A percentile compares a stretch with the other conserved stretches of the same genome.
Evolutionary conservation across 2,113 vertebrate species (phyloP).

Genomic region (Sapayoa aenigma): DNA sequence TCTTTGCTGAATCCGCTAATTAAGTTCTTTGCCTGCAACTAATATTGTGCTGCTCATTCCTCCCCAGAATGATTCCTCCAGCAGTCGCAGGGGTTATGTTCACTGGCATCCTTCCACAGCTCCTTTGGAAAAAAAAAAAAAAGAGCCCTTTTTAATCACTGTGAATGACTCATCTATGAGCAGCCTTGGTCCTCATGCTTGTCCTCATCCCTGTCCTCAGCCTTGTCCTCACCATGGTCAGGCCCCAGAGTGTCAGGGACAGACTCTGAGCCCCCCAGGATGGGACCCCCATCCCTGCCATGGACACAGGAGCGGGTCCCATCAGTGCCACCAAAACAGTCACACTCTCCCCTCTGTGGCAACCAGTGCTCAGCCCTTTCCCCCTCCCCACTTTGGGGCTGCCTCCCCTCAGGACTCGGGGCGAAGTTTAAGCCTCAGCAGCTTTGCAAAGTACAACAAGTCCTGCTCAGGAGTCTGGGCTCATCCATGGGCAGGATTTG

Average conservation of each 20-base stretch:
- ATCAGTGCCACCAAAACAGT: neutral
- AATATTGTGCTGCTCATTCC: slow-evolving; percentile 30
- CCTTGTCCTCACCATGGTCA: neutral
- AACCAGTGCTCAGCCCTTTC: neutral
- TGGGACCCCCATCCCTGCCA: neutral
- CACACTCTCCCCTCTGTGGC: neutral
- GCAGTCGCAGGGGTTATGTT: slow-evolving; percentile 26
- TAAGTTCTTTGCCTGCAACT: slow-evolving; percentile 56
- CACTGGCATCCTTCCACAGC: slow-evolving; percentile 28
- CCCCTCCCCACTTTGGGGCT: too few relatives aligned
- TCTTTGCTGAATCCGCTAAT: slow-evolving; percentile 58
- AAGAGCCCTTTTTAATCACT: neutral
- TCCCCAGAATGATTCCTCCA: slow-evolving; percentile 3
- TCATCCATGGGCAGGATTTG: neutral
- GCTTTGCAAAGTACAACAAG: neutral
- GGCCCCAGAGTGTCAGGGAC: neutral
- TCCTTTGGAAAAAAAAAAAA: neutral
- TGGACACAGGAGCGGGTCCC: too few relatives aligned
- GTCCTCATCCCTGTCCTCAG: neutral
- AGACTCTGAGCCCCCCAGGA: neutral
- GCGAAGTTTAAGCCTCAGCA: neutral
- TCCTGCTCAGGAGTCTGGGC: neutral
- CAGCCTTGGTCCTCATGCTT: neutral
- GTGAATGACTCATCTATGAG: neutral
- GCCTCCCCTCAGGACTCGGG: neutral